Evolutionary conservation across 2,888 invertebrate species (phyloP).

Genomic region (Plagiodera versicolora): DNA sequence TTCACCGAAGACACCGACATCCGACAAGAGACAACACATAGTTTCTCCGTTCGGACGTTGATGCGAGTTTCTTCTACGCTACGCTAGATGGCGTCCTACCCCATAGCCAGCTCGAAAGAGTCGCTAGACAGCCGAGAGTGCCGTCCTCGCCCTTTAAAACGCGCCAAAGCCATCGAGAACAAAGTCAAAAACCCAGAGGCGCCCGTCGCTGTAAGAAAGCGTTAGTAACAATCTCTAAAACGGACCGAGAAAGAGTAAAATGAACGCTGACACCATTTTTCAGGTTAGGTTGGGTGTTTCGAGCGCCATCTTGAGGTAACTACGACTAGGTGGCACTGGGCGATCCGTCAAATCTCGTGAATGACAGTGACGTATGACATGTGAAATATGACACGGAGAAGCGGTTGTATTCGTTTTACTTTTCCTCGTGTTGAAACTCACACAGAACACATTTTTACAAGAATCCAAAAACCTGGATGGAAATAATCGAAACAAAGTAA

Average conservation of each 20-base stretch:
- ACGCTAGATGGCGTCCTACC: slow-evolving; percentile 33
- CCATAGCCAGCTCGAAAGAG: slow-evolving; percentile 33
- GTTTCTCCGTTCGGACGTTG: not conserved
- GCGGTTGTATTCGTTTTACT: not conserved
- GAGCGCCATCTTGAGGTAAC: no score
- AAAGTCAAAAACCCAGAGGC: slow-evolving; percentile 53
- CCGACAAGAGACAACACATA: no score
- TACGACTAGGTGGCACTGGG: no score
- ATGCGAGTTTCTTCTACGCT: not conserved
- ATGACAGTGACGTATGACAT: no score
- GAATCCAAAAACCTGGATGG: slow-evolving; percentile 7
- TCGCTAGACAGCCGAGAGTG: slow-evolving; percentile 36
- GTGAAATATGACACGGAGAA: no score
- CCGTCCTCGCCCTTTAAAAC: slow-evolving; percentile 41
- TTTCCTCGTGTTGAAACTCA: not conserved
- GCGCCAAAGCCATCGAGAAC: slow-evolving; percentile 54
- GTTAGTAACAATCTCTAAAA: slow-evolving; percentile 39
- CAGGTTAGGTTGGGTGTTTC: no score
- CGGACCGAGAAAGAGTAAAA: slow-evolving; percentile 19
- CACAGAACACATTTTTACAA: not conserved
- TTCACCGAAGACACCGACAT: no score
- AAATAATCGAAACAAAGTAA: not conserved
- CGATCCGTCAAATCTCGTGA: no score
- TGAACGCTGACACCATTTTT: slow-evolving; percentile 14
- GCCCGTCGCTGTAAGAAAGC: slow-evolving; percentile 50